Evolutionary conservation across 2,113 vertebrate species (phyloP).

Genomic region (Malaclemys terrapin): DNA sequence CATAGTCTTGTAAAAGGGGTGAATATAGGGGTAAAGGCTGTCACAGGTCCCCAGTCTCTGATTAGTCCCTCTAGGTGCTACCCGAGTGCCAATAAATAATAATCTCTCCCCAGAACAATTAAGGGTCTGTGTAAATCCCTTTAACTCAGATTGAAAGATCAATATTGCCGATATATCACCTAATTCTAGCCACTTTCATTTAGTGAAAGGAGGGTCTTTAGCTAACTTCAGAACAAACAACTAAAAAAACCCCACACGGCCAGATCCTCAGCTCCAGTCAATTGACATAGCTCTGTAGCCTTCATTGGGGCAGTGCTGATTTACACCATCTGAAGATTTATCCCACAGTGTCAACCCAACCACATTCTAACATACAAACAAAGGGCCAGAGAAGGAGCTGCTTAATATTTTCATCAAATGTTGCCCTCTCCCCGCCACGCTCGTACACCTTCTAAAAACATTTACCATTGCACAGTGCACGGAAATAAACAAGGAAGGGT

Average conservation of each 20-base stretch:
- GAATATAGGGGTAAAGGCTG: no score
- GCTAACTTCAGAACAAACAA: not conserved
- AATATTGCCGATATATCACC: fast-evolving
- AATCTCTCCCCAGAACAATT: not conserved
- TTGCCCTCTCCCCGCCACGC: not conserved
- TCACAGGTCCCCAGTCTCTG: no score
- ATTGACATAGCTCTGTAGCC: not conserved
- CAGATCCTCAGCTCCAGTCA: not conserved
- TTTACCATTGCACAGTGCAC: slow-evolving; percentile 65
- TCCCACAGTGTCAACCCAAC: not conserved
- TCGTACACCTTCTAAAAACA: slow-evolving; percentile 63
- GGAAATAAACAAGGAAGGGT: slow-evolving; percentile 72
- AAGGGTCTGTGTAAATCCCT: not conserved
- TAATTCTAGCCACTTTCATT: not conserved
- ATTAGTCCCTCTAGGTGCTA: no score
- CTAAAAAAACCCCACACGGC: not conserved
- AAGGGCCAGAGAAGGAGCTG: not conserved
- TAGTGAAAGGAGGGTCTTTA: not conserved
- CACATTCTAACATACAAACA: not conserved
- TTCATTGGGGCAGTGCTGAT: not conserved
- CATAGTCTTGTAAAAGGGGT: no score
- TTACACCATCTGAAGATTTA: not conserved
- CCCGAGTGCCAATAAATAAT: no score
- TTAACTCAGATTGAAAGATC: not conserved
- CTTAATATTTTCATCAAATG: not conserved